phyloP scores from a whole-genome alignment of 2,113 vertebrate genomes.

The Thinocorus orbignyianus region DNA sequence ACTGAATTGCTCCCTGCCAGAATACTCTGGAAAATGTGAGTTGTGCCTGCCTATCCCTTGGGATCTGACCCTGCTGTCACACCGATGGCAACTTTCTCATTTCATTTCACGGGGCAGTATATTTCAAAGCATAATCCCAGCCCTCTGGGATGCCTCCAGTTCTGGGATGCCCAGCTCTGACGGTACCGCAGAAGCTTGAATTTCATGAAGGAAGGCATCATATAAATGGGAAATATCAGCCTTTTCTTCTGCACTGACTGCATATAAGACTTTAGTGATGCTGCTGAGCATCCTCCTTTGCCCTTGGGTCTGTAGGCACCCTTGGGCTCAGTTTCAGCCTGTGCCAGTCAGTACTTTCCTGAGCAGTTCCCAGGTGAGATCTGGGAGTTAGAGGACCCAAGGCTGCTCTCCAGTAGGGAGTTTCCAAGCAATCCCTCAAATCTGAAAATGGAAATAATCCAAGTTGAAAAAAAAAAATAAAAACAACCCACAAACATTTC shows the following conservation, averaged over 20 bases:
- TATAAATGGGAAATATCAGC: background rate
- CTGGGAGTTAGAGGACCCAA: background rate
- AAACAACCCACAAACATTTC: background rate
- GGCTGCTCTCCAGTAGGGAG: background rate
- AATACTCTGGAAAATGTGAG: background rate
- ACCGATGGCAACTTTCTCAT: background rate
- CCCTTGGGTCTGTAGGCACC: background rate
- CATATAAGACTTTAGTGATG: background rate
- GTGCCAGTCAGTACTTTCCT: background rate
- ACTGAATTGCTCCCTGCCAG: background rate
- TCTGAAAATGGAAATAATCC: accelerated
- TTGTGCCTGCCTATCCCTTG: background rate
- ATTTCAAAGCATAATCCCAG: background rate
- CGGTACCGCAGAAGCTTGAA: background rate
- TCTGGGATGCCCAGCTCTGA: background rate
- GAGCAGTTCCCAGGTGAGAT: background rate
- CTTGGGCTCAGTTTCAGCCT: background rate
- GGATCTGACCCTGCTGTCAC: background rate
- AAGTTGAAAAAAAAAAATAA: background rate
- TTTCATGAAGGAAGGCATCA: background rate
- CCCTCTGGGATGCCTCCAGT: background rate
- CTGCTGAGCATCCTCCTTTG: background rate
- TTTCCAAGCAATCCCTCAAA: background rate
- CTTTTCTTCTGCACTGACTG: background rate
- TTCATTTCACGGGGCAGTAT: background rate